Base-by-base conservation (phyloP, 2,797 vertebrate species). In the Nyctibius grandis region DNA sequence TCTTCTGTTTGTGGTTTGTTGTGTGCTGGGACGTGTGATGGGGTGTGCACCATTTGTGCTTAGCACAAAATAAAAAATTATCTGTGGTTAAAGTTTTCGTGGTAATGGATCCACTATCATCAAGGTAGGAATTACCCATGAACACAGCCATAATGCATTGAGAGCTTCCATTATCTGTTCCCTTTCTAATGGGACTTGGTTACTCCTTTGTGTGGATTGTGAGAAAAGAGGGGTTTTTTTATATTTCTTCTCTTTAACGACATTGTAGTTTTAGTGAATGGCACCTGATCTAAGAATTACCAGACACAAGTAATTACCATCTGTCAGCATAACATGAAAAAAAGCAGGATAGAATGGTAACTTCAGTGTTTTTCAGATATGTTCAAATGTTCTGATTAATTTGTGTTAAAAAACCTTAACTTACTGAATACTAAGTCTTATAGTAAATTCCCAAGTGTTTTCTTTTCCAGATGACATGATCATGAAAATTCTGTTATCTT, bases 11-110 rank as follows among this genome's bases (percentile, higher is more conserved):
- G 5, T 31, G 4, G 2, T 25, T 64, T 85, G 16, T 36, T 59
- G 17, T 42, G 16, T 81, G 15, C 7, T n/a, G n/a, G n/a, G n/a
- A n/a, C n/a, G n/a, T n/a, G n/a, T n/a, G n/a, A n/a, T 63, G 17
- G 7, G 33, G 5, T 2, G 1, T 33, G 18, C 14, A 10, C 2
- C 4, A 0, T 18, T 56, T 51, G 15, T 64, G 4, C 6, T 40
- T 31, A 40, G 20, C 13, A 21, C 21, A 70, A 72, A 48, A 34
- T 16, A 51, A 40, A 11, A 42, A 38, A 59, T 50, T 36, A 33
- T 2, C 6, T 29, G 8, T 6, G 2, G 5, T 54, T 54, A 44
- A 68, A 40, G 5, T 17, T 67, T 81, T 47, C 3, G 0, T 44
- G 45, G 23, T n/a, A 85, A 60, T 26, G 19, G 20, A 36, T 5